Evolutionary conservation across 2,113 vertebrate species (phyloP).

Genomic region (Syrmaticus mikado): DNA sequence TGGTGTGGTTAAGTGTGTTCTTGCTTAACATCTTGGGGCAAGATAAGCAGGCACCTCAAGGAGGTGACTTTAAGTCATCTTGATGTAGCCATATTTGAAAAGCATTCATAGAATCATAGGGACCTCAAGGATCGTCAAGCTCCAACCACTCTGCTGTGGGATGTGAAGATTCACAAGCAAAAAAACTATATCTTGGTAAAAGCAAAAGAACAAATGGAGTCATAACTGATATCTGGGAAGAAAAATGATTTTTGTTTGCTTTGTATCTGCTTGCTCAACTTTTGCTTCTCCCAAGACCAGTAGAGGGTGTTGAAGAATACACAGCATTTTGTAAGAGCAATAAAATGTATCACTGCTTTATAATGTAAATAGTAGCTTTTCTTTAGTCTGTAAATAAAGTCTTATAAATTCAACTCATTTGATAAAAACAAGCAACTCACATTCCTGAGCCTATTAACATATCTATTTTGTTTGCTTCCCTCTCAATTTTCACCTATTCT

Average conservation of each 20-base stretch:
- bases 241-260: not conserved
- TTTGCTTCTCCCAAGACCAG: not conserved
- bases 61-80: not conserved
- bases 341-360: not conserved
- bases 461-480: not conserved
- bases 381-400: not conserved
- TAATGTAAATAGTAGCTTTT: not conserved
- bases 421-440: not conserved
- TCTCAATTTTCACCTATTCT: not conserved
- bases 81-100: not conserved
- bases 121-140: too few species aligned
- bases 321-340: not conserved
- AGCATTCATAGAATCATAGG: too few species aligned
- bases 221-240: not conserved
- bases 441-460: not conserved
- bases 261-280: not conserved
- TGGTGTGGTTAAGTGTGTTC: not conserved
- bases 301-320: not conserved
- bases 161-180: not conserved
- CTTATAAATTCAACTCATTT: not conserved
- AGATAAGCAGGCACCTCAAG: not conserved
- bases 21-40: not conserved
- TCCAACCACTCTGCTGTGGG: too few species aligned
- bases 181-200: not conserved
- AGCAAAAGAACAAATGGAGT: not conserved